Conservation (phyloP, 37 sponge, comb jelly and placozoan species). For the Aplysina aerophoba region DNA sequence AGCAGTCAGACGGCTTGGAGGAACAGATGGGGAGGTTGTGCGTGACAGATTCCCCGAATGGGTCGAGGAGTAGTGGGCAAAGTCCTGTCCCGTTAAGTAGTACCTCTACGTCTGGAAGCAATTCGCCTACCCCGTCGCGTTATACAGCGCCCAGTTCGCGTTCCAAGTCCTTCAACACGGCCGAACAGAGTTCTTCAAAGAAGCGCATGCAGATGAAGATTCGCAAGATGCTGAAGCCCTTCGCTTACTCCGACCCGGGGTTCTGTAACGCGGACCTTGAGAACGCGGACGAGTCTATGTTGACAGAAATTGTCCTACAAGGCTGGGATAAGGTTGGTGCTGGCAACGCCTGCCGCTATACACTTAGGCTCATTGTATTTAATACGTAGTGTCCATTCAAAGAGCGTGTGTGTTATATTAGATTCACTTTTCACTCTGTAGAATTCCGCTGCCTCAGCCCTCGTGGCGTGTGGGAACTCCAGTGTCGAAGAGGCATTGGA, state of each 20-base stretch:
- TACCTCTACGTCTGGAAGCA: too few species aligned
- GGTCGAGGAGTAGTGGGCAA: not conserved
- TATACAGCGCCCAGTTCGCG: not conserved
- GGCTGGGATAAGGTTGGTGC: conserved; percentile 66
- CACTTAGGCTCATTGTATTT: too few species aligned
- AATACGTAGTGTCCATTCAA: not conserved
- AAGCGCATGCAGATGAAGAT: conserved; percentile 46
- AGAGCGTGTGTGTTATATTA: not conserved
- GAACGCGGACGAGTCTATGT: conserved; percentile 47
- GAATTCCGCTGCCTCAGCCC: conserved; percentile 55
- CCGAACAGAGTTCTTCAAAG: not conserved
- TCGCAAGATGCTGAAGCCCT: conserved; percentile 42
- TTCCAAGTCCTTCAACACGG: not conserved
- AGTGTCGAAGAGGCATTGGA: conserved; percentile 78
- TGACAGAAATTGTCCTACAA: conserved; percentile 51
- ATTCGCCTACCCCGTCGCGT: not conserved
- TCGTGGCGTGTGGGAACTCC: conserved; percentile 54
- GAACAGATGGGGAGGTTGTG: not conserved
- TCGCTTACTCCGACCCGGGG: conserved; percentile 51
- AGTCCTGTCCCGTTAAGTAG: not conserved
- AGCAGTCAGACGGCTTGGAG: not conserved
- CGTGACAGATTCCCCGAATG: not conserved
- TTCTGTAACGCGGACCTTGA: conserved; percentile 38
- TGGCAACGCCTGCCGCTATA: too few species aligned
- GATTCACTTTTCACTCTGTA: conserved; percentile 15